Percentiles rank a stretch among this genome's conserved stretches.
Conservation (phyloP, 2,888 invertebrate species). For the Stenodema calcarata region DNA sequence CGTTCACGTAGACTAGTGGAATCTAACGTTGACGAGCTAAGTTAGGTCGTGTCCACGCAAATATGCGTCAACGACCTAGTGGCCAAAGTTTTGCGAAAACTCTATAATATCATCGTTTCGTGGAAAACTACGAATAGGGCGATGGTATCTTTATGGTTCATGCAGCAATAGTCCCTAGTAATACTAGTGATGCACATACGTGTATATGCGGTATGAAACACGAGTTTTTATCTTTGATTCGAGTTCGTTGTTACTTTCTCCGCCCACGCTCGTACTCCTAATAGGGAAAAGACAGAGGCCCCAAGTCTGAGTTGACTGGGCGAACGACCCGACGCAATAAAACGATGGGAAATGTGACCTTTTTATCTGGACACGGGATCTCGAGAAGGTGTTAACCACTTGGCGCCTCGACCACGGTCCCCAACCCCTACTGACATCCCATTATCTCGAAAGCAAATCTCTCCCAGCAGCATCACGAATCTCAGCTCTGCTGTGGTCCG, state of each 20-base stretch:
- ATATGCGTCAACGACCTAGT: too few species aligned
- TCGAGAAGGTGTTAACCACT: conserved; percentile 28
- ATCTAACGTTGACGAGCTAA: too few species aligned
- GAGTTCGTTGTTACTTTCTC: background rate
- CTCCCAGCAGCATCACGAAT: conserved; percentile 35
- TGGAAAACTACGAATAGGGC: too few species aligned
- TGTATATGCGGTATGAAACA: too few species aligned
- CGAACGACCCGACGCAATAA: conserved; percentile 13
- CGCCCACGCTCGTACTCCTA: background rate
- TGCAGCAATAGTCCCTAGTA: too few species aligned
- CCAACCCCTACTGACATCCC: background rate
- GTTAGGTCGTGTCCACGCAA: too few species aligned
- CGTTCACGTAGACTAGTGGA: too few species aligned
- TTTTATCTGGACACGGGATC: conserved; percentile 39
- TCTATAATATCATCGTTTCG: too few species aligned
- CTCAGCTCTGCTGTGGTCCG: conserved; percentile 10
- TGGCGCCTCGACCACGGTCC: conserved; percentile 17
- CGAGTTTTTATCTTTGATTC: background rate
- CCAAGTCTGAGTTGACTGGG: background rate
- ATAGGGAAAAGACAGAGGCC: background rate
- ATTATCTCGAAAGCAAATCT: conserved; percentile 38
- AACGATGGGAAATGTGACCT: conserved; percentile 43
- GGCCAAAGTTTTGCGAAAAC: too few species aligned
- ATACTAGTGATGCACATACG: background rate
- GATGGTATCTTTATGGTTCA: too few species aligned